Percentiles rank a stretch among this genome's conserved stretches.
Evolutionary conservation across 2,113 vertebrate genomes (phyloP).

Genomic region (Clarias batrachus): DNA sequence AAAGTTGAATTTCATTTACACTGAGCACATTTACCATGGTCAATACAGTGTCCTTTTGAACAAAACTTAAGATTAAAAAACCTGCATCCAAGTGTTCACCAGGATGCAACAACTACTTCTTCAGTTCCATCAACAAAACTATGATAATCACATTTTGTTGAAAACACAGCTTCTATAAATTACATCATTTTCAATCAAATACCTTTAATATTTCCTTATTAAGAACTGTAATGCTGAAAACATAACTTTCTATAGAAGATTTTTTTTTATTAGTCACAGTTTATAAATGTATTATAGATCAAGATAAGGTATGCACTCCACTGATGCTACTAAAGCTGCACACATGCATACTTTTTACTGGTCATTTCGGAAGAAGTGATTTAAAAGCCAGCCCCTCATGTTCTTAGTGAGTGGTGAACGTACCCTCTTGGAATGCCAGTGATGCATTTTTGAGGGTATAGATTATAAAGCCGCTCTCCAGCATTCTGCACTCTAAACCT

Average conservation of each 20-base stretch:
- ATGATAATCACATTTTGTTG: neutral
- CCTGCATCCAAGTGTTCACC: neutral
- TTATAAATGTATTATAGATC: neutral
- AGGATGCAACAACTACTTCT: neutral
- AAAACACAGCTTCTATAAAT: neutral
- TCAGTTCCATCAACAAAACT: neutral
- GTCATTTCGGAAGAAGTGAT: neutral
- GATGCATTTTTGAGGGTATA: conserved; percentile 46
- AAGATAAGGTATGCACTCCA: neutral
- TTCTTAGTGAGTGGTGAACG: neutral
- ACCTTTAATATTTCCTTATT: neutral
- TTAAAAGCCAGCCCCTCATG: neutral
- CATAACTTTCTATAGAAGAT: too few species aligned
- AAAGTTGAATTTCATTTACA: conserved; percentile 13
- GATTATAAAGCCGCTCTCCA: conserved; percentile 45
- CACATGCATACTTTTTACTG: neutral
- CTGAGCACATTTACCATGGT: neutral
- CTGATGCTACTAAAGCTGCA: neutral
- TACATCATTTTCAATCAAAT: neutral
- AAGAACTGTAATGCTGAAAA: neutral
- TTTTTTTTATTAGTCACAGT: neutral
- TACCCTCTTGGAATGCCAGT: conserved; percentile 24
- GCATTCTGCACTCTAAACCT: conserved; percentile 42
- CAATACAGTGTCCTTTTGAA: conserved; percentile 2
- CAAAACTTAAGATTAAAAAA: neutral